phyloP scores from a whole-genome alignment of 2,797 vertebrate species.

The Thripadectes ignobilis region DNA sequence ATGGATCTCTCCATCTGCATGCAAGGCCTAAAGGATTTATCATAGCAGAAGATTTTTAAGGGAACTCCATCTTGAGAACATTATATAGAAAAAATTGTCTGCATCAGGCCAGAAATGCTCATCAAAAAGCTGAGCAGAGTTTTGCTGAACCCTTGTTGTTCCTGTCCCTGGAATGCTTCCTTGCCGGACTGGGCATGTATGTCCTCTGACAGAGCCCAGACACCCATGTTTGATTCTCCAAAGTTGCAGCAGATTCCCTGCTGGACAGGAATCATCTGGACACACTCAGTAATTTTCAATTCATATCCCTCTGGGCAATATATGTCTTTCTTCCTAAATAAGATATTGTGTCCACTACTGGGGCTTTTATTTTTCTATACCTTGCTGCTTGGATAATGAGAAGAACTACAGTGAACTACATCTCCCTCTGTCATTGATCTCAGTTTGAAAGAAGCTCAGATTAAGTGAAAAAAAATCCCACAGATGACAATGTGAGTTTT shows the following conservation, averaged over 20 bases:
- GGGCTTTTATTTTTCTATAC: neutral
- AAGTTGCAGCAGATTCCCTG: neutral
- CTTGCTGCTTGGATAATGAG: neutral
- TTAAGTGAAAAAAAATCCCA: neutral
- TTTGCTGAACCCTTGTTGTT: neutral
- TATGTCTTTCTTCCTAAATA: neutral
- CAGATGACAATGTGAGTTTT: neutral
- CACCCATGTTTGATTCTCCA: accelerated
- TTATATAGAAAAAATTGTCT: neutral
- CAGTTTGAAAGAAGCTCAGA: neutral
- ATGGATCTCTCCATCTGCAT: neutral
- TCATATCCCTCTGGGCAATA: neutral
- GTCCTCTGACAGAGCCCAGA: neutral
- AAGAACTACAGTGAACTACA: accelerated
- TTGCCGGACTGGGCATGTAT: neutral
- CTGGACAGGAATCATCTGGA: neutral
- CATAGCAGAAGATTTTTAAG: neutral
- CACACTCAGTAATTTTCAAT: neutral
- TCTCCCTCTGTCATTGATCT: neutral
- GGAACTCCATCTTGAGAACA: neutral
- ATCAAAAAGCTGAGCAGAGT: neutral
- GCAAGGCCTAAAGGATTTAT: neutral
- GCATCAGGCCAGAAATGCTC: neutral
- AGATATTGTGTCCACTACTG: neutral
- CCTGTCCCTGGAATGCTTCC: accelerated